These are phyloP conservation scores for Casuarius casuarius DNA, from an alignment of 2,113 vertebrate species.

Conservation along the genomic window DNA sequence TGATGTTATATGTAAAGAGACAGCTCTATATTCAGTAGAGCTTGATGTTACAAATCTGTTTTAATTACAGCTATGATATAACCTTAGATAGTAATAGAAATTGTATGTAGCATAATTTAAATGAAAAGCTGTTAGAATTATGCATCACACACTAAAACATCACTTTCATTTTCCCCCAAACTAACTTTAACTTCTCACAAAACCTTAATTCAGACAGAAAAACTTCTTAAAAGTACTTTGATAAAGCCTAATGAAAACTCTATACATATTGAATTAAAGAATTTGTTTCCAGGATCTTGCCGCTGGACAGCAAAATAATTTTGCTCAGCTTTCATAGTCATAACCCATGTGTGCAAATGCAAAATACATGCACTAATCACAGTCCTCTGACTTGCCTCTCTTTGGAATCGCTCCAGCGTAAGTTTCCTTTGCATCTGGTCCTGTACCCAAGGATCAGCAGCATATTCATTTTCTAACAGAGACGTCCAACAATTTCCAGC, in stretches of 20 bases:
- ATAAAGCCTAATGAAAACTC: background rate
- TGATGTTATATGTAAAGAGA: background rate
- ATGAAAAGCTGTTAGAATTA: background rate
- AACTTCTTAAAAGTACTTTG: background rate
- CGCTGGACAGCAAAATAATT: background rate
- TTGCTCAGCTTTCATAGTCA: background rate
- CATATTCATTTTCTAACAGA: constrained; percentile 90
- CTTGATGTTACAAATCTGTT: background rate
- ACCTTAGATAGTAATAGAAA: background rate
- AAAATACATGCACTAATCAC: fast-evolving
- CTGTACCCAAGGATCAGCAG: constrained; percentile 93
- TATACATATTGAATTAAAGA: fast-evolving
- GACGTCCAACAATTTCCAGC: constrained; percentile 97
- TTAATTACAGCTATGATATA: background rate
- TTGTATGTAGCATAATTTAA: background rate
- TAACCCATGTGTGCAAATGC: background rate
- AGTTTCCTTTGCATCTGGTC: constrained; percentile 99
- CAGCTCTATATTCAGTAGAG: background rate
- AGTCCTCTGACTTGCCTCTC: constrained; percentile 82
- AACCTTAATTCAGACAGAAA: background rate
- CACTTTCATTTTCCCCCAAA: background rate
- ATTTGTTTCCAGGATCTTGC: background rate
- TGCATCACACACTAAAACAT: background rate
- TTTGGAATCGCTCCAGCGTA: constrained; percentile 94
- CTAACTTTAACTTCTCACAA: background rate